These are phyloP conservation scores for Umimayanthus chanpuru DNA, from an alignment of 92 coral and sea anemone species.

Conservation along the genomic window DNA sequence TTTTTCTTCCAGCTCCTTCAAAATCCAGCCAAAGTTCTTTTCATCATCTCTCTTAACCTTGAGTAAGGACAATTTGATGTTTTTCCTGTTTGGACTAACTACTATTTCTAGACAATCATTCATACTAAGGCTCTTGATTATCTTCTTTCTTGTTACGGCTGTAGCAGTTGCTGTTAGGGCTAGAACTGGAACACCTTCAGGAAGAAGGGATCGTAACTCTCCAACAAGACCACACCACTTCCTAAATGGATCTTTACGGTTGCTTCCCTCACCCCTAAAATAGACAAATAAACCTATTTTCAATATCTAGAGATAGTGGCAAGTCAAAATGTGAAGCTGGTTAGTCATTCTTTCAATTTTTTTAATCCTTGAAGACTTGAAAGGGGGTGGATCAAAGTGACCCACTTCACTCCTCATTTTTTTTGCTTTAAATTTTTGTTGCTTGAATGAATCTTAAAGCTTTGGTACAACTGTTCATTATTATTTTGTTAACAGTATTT, in stretches of 20 bases:
- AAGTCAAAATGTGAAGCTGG: too few species aligned
- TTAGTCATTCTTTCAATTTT: too few species aligned
- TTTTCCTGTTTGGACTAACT: slow-evolving; percentile 55
- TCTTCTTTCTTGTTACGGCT: slow-evolving; percentile 39
- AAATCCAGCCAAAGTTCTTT: slow-evolving; percentile 50
- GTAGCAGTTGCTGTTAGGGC: slow-evolving; percentile 65
- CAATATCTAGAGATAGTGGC: too few species aligned
- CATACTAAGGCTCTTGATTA: slow-evolving; percentile 34
- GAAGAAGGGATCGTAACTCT: slow-evolving; percentile 52
- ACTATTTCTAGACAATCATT: slow-evolving; percentile 51
- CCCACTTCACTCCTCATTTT: too few species aligned
- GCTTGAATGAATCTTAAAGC: too few species aligned
- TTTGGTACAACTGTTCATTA: too few species aligned
- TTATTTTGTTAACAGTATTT: too few species aligned
- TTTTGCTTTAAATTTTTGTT: too few species aligned
- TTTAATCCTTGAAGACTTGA: too few species aligned
- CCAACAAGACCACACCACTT: slow-evolving; percentile 65
- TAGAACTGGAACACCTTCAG: slow-evolving; percentile 46
- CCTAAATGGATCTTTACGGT: slow-evolving; percentile 55
- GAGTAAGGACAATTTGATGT: slow-evolving; percentile 53
- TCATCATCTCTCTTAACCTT: slow-evolving; percentile 43
- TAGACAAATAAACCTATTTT: too few species aligned
- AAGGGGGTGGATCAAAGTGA: too few species aligned
- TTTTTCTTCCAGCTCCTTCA: slow-evolving; percentile 36
- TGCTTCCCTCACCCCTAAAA: slow-evolving; percentile 37